A percentile compares a stretch with the other conserved stretches of the same genome.
phyloP scores from a whole-genome alignment of 2,797 vertebrate species.

The Loris lydekkerianus region DNA sequence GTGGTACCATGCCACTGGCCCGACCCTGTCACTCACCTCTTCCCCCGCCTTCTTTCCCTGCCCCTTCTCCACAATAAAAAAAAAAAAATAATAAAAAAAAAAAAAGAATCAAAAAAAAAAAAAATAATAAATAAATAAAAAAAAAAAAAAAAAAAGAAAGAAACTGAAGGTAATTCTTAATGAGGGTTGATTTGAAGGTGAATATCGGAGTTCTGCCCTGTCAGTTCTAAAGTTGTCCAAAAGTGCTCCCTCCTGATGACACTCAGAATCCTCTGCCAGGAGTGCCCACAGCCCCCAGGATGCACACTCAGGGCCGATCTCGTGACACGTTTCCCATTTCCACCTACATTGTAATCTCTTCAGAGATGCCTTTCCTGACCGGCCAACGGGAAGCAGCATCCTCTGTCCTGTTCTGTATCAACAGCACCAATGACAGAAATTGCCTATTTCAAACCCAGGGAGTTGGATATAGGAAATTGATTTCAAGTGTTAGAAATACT shows the following conservation, averaged over 20 bases:
- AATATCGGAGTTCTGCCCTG: neutral
- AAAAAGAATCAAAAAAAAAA: too few species aligned
- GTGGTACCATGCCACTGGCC: too few species aligned
- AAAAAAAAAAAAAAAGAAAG: too few species aligned
- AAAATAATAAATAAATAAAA: too few species aligned
- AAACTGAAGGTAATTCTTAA: neutral
- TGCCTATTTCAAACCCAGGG: neutral
- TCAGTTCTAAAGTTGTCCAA: neutral
- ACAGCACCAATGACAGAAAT: neutral
- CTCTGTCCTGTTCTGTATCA: neutral
- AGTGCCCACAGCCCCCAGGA: rapidly evolving
- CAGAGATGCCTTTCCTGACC: neutral
- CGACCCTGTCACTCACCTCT: too few species aligned
- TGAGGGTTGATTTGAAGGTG: neutral
- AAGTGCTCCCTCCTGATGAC: neutral
- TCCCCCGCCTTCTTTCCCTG: too few species aligned
- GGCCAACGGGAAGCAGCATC: neutral
- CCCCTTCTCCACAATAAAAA: too few species aligned
- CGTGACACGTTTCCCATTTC: neutral
- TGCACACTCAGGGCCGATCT: rapidly evolving
- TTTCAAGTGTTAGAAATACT: neutral
- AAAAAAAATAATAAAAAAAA: too few species aligned
- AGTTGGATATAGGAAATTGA: neutral
- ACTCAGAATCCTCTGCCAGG: neutral
- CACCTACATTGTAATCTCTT: neutral